phyloP scores from a whole-genome alignment of 2,888 invertebrate species.

The Morpho deidamia region DNA sequence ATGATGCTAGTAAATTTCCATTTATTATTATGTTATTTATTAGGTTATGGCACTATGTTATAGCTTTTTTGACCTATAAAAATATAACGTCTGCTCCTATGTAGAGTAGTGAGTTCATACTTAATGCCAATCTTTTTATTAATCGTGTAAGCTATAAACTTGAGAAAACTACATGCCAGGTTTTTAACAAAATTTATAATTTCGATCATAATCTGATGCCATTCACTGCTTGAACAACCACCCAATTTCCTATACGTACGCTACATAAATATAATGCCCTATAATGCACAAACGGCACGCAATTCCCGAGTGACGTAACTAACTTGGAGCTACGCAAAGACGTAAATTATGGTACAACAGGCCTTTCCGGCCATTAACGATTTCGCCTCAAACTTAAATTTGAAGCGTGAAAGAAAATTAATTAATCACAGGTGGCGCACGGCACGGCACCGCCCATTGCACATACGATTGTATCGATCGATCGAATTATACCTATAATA shows the following conservation, averaged over 20 bases:
- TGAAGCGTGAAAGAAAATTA: constrained; percentile 71
- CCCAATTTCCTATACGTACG: constrained; percentile 69
- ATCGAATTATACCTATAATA: background rate
- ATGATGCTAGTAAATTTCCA: no score
- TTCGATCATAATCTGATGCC: constrained; percentile 53
- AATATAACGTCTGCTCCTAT: no score
- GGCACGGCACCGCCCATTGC: constrained; percentile 14
- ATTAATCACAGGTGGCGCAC: constrained; percentile 64
- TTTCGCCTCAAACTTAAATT: constrained; percentile 64
- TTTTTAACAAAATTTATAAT: constrained; percentile 26
- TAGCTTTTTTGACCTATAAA: no score
- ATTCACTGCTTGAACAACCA: constrained; percentile 65
- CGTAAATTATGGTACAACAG: constrained; percentile 73
- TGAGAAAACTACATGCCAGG: background rate
- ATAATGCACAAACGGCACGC: constrained; percentile 62
- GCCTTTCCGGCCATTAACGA: constrained; percentile 71
- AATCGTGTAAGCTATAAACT: no score
- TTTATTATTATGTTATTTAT: no score
- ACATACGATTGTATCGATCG: constrained; percentile 3
- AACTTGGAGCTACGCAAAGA: constrained; percentile 57
- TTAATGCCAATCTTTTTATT: background rate
- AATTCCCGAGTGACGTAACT: constrained; percentile 66
- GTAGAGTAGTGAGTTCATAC: background rate
- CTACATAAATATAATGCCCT: constrained; percentile 66
- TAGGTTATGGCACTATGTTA: no score